phyloP scores from a whole-genome alignment of 2,888 invertebrate genomes.

The Pandemis corylana region DNA sequence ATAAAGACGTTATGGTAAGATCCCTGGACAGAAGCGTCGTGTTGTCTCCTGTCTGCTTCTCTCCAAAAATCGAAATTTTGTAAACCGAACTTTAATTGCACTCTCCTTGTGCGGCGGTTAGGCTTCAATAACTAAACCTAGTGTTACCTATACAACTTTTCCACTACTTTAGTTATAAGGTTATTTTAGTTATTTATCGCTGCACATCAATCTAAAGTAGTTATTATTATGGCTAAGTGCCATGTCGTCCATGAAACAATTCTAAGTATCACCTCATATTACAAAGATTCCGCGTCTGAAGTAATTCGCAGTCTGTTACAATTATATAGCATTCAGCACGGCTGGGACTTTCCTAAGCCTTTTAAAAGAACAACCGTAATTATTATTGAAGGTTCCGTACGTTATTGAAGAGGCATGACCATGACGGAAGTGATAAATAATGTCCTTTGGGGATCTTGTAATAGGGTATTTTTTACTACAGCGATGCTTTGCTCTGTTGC shows the following conservation, averaged over 20 bases:
- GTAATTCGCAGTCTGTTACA: conserved; percentile 13
- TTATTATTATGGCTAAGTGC: not conserved
- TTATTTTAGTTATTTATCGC: not conserved
- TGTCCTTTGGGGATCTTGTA: too few species aligned
- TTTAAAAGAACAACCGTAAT: not conserved
- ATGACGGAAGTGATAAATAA: not conserved
- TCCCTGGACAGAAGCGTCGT: too few species aligned
- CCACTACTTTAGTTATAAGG: not conserved
- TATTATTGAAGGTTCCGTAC: not conserved
- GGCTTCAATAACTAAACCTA: too few species aligned
- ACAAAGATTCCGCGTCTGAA: not conserved
- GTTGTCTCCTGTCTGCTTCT: too few species aligned
- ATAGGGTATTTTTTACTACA: too few species aligned
- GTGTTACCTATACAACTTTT: not conserved
- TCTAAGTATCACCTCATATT: not conserved
- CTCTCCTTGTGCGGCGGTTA: too few species aligned
- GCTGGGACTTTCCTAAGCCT: conserved; percentile 15
- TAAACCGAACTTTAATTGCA: too few species aligned
- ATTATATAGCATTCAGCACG: conserved; percentile 10
- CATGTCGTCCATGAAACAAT: conserved; percentile 1
- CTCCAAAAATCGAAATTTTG: too few species aligned
- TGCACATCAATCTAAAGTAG: not conserved
- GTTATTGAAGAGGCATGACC: not conserved
- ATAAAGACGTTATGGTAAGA: too few species aligned
- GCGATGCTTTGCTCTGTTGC: too few species aligned